A percentile compares a stretch with the other conserved stretches of the same genome.
Conservation (phyloP, 2,113 vertebrate species). For the Trogon melanurus region DNA sequence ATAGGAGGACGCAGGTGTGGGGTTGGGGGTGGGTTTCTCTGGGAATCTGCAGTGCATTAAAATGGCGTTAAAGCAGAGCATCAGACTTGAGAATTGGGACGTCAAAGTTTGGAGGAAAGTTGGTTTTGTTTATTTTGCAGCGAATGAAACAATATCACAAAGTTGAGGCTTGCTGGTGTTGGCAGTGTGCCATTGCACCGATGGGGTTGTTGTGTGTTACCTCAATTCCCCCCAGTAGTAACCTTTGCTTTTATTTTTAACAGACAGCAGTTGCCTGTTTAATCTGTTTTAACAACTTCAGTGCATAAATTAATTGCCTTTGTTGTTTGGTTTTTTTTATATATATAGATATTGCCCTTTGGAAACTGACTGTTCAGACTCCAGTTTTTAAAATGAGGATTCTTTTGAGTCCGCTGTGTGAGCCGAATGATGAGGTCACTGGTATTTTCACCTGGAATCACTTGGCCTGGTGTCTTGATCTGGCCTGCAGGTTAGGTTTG, state of each 20-base stretch:
- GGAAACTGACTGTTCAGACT: background rate
- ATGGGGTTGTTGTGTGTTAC: background rate
- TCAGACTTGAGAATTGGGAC: background rate
- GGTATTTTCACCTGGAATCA: background rate
- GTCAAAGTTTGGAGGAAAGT: background rate
- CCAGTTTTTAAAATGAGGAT: background rate
- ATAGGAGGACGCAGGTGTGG: background rate
- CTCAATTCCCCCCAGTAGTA: background rate
- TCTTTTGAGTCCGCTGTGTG: background rate
- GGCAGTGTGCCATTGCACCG: background rate
- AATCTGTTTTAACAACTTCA: background rate
- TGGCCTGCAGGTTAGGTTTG: background rate
- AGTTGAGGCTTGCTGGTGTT: background rate
- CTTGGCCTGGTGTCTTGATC: background rate
- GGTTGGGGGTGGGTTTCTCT: background rate
- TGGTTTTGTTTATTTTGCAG: too few species aligned
- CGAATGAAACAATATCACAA: background rate
- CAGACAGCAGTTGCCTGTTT: background rate
- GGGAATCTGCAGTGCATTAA: background rate
- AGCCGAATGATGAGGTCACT: background rate
- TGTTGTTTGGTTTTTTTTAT: background rate
- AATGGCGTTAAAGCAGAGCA: background rate
- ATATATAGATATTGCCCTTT: background rate
- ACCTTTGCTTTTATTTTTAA: background rate
- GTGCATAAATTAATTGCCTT: background rate